A percentile compares a stretch with the other conserved stretches of the same genome.
These are phyloP conservation scores for Conus betulinus DNA, from an alignment of 1,140 invertebrate species.

Conservation along the genomic window DNA sequence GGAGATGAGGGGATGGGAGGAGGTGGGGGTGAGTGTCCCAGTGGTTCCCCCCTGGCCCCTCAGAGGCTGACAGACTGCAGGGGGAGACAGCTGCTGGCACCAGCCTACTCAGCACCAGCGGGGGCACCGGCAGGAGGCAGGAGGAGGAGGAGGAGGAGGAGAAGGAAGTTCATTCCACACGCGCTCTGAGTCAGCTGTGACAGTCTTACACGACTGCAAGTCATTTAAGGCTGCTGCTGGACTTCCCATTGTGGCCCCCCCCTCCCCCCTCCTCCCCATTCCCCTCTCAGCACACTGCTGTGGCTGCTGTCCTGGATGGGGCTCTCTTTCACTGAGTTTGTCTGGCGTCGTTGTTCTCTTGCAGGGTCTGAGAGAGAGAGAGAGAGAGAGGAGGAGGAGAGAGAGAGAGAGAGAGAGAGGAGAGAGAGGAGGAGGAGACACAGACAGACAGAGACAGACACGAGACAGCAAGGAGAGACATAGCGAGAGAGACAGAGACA, in stretches of 20 bases:
- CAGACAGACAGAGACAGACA: too few species aligned
- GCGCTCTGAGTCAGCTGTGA: neutral
- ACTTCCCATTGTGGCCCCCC: neutral
- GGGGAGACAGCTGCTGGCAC: neutral
- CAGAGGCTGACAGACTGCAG: neutral
- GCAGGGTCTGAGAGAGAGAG: too few species aligned
- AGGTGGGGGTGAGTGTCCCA: neutral
- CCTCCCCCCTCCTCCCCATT: neutral
- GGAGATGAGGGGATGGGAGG: neutral
- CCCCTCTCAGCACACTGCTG: neutral
- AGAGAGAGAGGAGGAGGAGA: neutral
- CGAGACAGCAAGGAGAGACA: too few species aligned
- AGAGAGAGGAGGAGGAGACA: too few species aligned
- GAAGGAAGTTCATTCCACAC: neutral
- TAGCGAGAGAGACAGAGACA: too few species aligned
- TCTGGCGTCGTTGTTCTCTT: neutral
- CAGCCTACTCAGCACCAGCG: neutral
- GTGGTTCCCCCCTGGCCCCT: neutral
- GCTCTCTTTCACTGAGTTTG: neutral
- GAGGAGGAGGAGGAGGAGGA: neutral
- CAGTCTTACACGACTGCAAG: constrained; percentile 17
- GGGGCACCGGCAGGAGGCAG: neutral
- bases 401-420: too few species aligned
- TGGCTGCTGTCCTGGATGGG: neutral
- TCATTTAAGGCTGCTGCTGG: constrained; percentile 8